These are phyloP conservation scores for Bombyx huttoni DNA, from an alignment of 2,888 invertebrate genomes.

Conservation along the genomic window DNA sequence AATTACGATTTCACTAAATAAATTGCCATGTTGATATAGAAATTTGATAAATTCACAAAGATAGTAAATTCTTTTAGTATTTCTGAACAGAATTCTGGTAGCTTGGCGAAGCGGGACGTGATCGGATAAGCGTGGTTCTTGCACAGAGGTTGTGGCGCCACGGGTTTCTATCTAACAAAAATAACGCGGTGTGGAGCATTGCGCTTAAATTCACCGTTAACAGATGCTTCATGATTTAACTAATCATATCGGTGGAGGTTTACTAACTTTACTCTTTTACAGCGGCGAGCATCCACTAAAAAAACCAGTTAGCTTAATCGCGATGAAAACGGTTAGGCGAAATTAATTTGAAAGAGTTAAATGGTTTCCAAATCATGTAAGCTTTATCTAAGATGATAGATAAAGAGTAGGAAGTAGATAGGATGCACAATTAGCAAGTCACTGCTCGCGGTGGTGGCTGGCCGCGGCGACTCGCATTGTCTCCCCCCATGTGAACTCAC, in stretches of 20 bases:
- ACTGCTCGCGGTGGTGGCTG: conserved; percentile 12
- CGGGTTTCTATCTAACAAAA: conserved; percentile 26
- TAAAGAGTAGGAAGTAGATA: conserved; percentile 2
- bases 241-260: conserved; percentile 19
- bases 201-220: conserved; percentile 34
- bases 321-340: conserved; percentile 12
- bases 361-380: conserved; percentile 4
- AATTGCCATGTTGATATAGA: conserved; percentile 54
- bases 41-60: conserved; percentile 45
- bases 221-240: conserved; percentile 27
- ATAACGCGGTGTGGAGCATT: conserved; percentile 22
- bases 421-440: conserved; percentile 18
- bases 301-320: background rate
- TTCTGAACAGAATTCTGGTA: conserved; percentile 35
- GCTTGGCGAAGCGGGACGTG: conserved; percentile 36
- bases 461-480: conserved; percentile 24
- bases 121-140: conserved; percentile 59
- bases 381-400: background rate
- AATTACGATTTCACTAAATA: conserved; percentile 52
- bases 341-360: background rate
- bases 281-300: background rate
- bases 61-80: conserved; percentile 47
- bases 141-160: conserved; percentile 56
- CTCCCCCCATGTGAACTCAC: conserved; percentile 38
- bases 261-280: conserved; percentile 11